These are phyloP conservation scores for Megalonaias nervosa DNA, from an alignment of 1,140 invertebrate genomes.

Conservation along the genomic window DNA sequence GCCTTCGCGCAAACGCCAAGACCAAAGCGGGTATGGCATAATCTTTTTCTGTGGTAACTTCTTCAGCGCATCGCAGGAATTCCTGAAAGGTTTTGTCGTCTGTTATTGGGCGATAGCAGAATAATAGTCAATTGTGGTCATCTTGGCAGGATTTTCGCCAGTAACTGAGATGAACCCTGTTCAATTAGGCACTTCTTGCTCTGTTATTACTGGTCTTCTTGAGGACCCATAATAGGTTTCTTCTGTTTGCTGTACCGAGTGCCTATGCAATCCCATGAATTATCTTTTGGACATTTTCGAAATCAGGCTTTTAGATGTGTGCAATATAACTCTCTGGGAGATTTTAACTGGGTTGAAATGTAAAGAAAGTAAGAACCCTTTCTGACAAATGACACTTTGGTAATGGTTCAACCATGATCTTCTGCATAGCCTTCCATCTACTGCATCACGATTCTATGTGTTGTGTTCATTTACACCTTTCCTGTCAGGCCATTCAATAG, in stretches of 20 bases:
- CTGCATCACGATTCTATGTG: conserved; percentile 47
- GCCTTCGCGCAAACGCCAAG: conserved; percentile 50
- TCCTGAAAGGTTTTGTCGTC: conserved; percentile 41
- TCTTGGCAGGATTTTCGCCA: conserved; percentile 10
- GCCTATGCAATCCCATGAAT: conserved; percentile 7
- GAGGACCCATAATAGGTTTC: conserved; percentile 26
- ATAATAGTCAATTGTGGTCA: conserved; percentile 46
- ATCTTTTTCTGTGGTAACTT: conserved; percentile 28
- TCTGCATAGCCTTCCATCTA: conserved; percentile 3
- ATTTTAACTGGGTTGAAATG: neutral
- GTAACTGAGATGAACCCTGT: conserved; percentile 31
- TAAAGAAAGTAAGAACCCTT: conserved; percentile 5
- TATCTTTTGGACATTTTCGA: neutral
- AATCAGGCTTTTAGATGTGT: conserved; percentile 16
- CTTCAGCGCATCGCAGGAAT: conserved; percentile 35
- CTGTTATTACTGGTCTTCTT: neutral
- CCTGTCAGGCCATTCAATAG: conserved; percentile 35
- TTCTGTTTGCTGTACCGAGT: neutral
- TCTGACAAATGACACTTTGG: neutral
- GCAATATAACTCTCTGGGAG: conserved; percentile 35
- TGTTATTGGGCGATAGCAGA: conserved; percentile 41
- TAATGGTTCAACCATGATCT: conserved; percentile 1
- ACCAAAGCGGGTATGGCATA: conserved; percentile 46
- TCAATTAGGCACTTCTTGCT: conserved; percentile 33
- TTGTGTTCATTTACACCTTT: conserved; percentile 36